Evolutionary conservation across 2,797 vertebrate species (phyloP), one percentile per base, ranked within the genome.

Genomic region (Aplochiton taeniatus): DNA sequence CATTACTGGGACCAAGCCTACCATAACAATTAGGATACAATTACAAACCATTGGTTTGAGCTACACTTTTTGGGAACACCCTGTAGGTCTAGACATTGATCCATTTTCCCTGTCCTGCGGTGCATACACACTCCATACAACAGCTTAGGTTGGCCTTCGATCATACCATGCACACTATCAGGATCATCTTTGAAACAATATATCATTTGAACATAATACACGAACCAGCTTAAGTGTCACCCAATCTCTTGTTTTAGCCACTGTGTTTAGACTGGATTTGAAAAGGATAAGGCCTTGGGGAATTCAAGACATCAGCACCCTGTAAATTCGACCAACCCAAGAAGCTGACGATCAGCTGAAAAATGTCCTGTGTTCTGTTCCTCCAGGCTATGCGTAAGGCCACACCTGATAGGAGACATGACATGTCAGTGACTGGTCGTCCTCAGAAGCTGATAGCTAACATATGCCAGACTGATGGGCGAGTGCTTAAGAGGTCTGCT

Each of bases 381-480:
- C 53, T 56, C 11, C 8, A 65, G 50, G 61, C 64, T 78, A 52
- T 61, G 65, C 72, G 64, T 57, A 14, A 20, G 75, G 58, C 44
- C 45, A 49, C 44, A 54, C 68, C 51, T 74, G 48, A 74, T 70
- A 65, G 0, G 51, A n/a, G 65, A 69, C 65, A 56, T 13, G 7
- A 48, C 17, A 41, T 45, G 42, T 57, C 47, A 69, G 52, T 77
- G 66, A 79, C 63, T 76, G 57, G 60, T 45, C 14, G 20, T 20
- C 57, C 72, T 73, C 41, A 78, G 75, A 50, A 57, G 18, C 41
- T 75, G 74, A 85, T 77, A 56, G 77, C 70, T 62, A 70, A 61
- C 74, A 81, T 70, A 69, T 79, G 79, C 61, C 59, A 73, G 77
- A 68, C 73, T 76, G 71, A 77, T 63, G 6, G 53, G 48, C 8